These are phyloP conservation scores for Arizona elegans DNA, from an alignment of 2,113 vertebrate genomes.

Conservation along the genomic window DNA sequence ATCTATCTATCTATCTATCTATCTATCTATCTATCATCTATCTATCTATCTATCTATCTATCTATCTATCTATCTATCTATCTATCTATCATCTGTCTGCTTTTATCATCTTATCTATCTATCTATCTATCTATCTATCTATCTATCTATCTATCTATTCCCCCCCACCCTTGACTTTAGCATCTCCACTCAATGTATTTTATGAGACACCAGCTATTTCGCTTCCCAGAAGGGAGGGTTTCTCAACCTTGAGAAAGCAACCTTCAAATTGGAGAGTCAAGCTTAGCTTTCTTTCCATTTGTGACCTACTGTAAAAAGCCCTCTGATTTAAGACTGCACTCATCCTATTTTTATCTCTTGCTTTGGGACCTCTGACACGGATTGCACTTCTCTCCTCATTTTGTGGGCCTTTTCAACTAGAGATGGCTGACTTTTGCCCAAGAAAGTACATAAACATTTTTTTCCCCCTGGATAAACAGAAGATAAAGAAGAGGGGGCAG, in stretches of 20 bases:
- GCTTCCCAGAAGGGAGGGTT: background rate
- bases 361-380: background rate
- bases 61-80: too few species aligned
- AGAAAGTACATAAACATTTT: constrained; percentile 21
- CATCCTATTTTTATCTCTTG: constrained; percentile 42
- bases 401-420: background rate
- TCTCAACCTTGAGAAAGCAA: rapidly evolving
- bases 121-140: too few species aligned
- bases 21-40: too few species aligned
- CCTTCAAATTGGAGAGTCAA: rapidly evolving
- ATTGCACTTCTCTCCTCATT: constrained; percentile 1
- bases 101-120: too few species aligned
- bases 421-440: background rate
- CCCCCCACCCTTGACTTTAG: too few species aligned
- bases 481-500: background rate
- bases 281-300: background rate
- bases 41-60: too few species aligned
- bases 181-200: background rate
- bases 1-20: too few species aligned
- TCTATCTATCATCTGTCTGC: too few species aligned
- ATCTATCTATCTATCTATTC: too few species aligned
- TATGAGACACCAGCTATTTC: background rate
- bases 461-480: too few species aligned
- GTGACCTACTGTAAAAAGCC: constrained; percentile 11
- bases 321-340: constrained; percentile 10